A percentile compares a stretch with the other conserved stretches of the same genome.
Evolutionary conservation across 1,140 invertebrate genomes (phyloP).

Genomic region (Bombus haemorrhoidalis): DNA sequence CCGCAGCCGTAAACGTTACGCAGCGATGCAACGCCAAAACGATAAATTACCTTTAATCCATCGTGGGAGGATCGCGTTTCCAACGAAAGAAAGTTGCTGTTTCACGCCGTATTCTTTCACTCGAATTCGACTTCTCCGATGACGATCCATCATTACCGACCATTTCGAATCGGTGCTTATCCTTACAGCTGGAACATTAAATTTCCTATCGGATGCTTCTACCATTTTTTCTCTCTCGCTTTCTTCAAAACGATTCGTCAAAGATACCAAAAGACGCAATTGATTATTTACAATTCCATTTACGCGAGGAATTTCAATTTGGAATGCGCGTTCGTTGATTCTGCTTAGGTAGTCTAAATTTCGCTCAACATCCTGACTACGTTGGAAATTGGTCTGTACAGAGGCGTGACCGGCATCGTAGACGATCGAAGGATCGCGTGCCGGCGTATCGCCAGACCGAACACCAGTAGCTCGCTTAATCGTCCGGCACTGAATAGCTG

Average conservation of each 20-base stretch:
- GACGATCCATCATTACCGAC: not conserved
- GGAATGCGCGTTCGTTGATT: not conserved
- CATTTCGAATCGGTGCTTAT: not conserved
- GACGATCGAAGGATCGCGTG: constrained; percentile 29
- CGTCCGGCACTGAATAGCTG: constrained; percentile 67
- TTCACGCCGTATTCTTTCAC: constrained; percentile 19
- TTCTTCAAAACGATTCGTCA: not conserved
- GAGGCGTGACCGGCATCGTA: constrained; percentile 30
- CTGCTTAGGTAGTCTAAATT: not conserved
- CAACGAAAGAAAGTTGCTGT: constrained; percentile 22
- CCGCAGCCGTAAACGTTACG: constrained; percentile 61
- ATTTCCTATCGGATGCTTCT: no score
- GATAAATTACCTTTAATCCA: constrained; percentile 62
- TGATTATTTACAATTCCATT: not conserved
- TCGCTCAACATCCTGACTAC: not conserved
- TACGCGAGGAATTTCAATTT: not conserved
- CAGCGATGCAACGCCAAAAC: constrained; percentile 33
- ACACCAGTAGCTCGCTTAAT: constrained; percentile 35
- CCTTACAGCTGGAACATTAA: no score
- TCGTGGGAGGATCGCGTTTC: constrained; percentile 25
- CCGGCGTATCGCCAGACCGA: constrained; percentile 21
- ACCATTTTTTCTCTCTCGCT: not conserved
- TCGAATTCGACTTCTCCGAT: no score
- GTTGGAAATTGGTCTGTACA: not conserved
- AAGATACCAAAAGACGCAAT: no score